These are phyloP conservation scores for Cyclophora punctaria DNA, from an alignment of 2,888 invertebrate genomes.

Conservation along the genomic window DNA sequence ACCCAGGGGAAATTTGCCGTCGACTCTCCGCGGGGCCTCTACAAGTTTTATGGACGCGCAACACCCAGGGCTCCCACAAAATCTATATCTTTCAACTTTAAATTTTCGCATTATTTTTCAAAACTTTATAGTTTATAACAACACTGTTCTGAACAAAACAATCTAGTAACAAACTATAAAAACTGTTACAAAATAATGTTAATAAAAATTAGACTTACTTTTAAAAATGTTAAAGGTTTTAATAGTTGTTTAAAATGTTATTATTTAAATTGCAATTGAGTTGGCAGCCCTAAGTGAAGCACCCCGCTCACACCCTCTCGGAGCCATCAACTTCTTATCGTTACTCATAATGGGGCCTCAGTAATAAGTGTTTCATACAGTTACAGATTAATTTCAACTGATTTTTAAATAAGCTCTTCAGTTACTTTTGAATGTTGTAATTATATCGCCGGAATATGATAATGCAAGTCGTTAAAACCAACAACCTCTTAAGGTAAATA, in stretches of 20 bases:
- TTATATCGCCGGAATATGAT: too few relatives aligned
- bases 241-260: too few relatives aligned
- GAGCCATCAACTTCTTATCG: constrained; percentile 61
- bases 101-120: neutral
- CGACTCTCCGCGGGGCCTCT: constrained; percentile 67
- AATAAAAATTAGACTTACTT: too few relatives aligned
- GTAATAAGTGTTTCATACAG: constrained; percentile 36
- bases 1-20: constrained; percentile 73
- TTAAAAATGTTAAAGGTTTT: too few relatives aligned
- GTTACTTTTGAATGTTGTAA: too few relatives aligned
- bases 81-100: constrained; percentile 8
- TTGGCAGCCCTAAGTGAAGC: constrained; percentile 27
- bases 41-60: constrained; percentile 73
- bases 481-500: too few relatives aligned
- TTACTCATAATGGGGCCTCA: constrained; percentile 44
- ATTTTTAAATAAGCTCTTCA: constrained; percentile 4
- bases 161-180: neutral
- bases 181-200: neutral
- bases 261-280: neutral
- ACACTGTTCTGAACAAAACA: too few relatives aligned
- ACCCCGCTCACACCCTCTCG: constrained; percentile 30
- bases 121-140: too few relatives aligned
- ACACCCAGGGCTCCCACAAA: constrained; percentile 41
- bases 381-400: constrained; percentile 25
- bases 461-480: too few relatives aligned